Evolutionary conservation across 2,113 vertebrate genomes (phyloP).

Genomic region (Cepphus grylle): DNA sequence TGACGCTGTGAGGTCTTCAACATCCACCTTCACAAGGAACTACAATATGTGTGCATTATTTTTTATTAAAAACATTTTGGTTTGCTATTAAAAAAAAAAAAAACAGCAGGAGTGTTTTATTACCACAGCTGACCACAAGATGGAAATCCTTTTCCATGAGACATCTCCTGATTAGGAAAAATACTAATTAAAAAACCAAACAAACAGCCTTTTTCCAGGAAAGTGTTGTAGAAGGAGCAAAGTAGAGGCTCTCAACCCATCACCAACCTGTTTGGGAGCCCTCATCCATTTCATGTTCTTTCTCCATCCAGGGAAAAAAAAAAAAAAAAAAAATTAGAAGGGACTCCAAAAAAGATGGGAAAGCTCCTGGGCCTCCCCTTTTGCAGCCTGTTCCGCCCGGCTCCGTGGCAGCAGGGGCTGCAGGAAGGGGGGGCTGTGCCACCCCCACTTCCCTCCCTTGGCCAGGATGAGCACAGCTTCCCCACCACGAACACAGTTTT

Average conservation of each 20-base stretch:
- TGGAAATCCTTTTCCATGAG: conserved; percentile 52
- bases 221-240: background rate
- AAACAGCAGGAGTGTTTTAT: background rate
- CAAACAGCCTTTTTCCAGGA: background rate
- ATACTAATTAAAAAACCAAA: background rate
- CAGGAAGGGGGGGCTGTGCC: background rate
- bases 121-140: conserved; percentile 41
- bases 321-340: background rate
- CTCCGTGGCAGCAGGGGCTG: background rate
- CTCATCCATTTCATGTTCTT: background rate
- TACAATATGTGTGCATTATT: background rate
- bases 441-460: background rate
- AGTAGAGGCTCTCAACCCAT: background rate
- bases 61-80: background rate
- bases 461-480: background rate
- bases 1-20: background rate
- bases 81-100: background rate
- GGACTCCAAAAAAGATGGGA: background rate
- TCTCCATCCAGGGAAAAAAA: background rate
- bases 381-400: background rate
- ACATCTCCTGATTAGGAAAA: background rate
- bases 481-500: background rate
- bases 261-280: background rate
- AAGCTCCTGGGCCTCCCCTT: background rate
- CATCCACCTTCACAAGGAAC: background rate